These are phyloP conservation scores for Leptinotarsa lineolata DNA, from an alignment of 1,140 invertebrate species.

Conservation along the genomic window DNA sequence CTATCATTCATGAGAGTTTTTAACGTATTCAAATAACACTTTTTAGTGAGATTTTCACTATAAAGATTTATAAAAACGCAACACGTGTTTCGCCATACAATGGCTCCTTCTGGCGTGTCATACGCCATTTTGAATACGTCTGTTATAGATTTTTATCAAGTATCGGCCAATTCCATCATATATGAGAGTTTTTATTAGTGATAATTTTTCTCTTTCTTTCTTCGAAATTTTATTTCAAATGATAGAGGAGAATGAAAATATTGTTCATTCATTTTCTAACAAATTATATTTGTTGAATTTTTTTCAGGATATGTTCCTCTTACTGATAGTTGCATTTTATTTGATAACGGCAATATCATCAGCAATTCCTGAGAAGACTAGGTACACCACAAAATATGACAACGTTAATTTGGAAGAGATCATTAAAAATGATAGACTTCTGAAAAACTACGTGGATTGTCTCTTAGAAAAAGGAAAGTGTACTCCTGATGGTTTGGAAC, in stretches of 20 bases:
- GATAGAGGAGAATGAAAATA: not conserved
- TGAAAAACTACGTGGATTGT: conserved; percentile 70
- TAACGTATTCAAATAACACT: no score
- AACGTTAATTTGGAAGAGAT: conserved; percentile 72
- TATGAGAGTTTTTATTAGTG: no score
- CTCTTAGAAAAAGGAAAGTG: conserved; percentile 69
- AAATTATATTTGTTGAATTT: not conserved
- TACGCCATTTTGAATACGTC: no score
- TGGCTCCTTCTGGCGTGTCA: no score
- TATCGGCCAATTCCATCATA: no score
- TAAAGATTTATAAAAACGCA: no score
- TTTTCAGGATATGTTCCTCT: conserved; percentile 16
- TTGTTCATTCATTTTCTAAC: not conserved
- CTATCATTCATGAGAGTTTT: no score
- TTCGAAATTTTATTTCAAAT: no score
- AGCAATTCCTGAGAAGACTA: conserved; percentile 6
- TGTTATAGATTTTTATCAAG: no score
- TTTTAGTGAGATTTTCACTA: no score
- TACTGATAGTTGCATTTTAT: not conserved
- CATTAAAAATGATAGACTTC: conserved; percentile 67
- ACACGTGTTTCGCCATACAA: no score
- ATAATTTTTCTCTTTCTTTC: no score
- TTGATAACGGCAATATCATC: not conserved
- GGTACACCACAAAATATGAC: conserved; percentile 75
- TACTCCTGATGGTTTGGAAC: conserved; percentile 70